Base-by-base conservation (phyloP, 2,888 invertebrate species). In the Macrostomum cliftonense region DNA sequence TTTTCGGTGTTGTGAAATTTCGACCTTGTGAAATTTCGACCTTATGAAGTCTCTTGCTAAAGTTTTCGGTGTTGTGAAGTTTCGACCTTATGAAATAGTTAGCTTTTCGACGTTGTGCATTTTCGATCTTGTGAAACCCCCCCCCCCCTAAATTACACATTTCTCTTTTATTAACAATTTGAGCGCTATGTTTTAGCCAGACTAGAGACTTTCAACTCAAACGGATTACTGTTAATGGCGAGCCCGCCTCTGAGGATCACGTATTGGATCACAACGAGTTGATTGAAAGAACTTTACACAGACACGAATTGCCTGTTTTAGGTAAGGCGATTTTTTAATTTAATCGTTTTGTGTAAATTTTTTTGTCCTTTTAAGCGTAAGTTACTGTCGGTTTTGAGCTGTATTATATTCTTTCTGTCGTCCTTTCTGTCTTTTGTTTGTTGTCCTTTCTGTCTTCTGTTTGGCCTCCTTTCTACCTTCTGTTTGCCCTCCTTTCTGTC, bases 261-360 rank as follows among this genome's bases (percentile, higher is more conserved):
- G 19, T 16, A 5, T 12, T 48, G 17, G 16, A 49, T 13, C 28
- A 47, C 47, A 49, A 21, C 50, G 48, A 48, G 17, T 14, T 4
- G 5, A 48, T 48, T 19, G 28, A 28, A 5, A 45, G 49, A 17
- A 16, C 20, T 12, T 7, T 48, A 28, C 48, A 48, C 17, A 14
- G 48, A 17, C 48, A 48, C 37, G 48, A 48, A 16, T 20, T 48
- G 13, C 48, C 48, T 4, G 48, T 48, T 7, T 9, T 45, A 17
- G 48, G 48, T 48, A 9, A 47, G 48, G 7, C 13, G 5, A 9
- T 39, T 4, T 45, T 17, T 45, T 45, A 9, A 9, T 4, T 45
- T 17, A 4, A 11, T 11, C 17, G 12, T 45, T 28, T 11, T 37
- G 2, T 17, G 20, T 43, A 43, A 11, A 2, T 17, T 21, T 43